phyloP scores from a whole-genome alignment of 2,797 vertebrate genomes.

The Oryzias sinensis region DNA sequence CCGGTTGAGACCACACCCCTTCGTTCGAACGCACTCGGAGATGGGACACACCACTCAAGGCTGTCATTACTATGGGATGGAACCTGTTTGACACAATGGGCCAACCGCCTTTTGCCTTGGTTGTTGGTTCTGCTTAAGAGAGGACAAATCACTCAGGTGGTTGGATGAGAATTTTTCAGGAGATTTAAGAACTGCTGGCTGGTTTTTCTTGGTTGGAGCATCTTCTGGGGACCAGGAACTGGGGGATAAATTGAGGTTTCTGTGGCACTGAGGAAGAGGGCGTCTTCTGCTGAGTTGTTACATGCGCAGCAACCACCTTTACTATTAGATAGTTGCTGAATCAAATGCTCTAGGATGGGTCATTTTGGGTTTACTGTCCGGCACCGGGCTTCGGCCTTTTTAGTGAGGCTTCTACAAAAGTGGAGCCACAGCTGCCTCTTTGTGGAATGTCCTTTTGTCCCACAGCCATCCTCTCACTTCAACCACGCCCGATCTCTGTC shows the following conservation, averaged over 20 bases:
- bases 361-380: conserved; percentile 49
- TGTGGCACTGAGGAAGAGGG: conserved; percentile 61
- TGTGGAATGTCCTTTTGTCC: conserved; percentile 70
- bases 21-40: conserved; percentile 68
- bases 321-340: conserved; percentile 49
- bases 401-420: conserved; percentile 61
- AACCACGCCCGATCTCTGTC: conserved; percentile 10
- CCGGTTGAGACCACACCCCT: conserved; percentile 58
- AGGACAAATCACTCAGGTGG: conserved; percentile 67
- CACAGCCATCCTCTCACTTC: conserved; percentile 19
- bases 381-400: conserved; percentile 60
- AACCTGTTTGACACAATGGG: conserved; percentile 31
- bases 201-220: conserved; percentile 26
- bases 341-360: conserved; percentile 39
- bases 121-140: conserved; percentile 50
- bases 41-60: conserved; percentile 67
- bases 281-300: conserved; percentile 64
- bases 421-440: conserved; percentile 76
- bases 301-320: conserved; percentile 61
- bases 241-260: conserved; percentile 21
- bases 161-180: conserved; percentile 33
- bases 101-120: conserved; percentile 48
- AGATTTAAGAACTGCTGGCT: conserved; percentile 20
- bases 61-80: conserved; percentile 22
- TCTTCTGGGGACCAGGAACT: conserved; percentile 25